Evolutionary conservation across 2,113 vertebrate species (phyloP), one percentile per base, ranked within the genome.

Genomic region (Puntigrus tetrazona): DNA sequence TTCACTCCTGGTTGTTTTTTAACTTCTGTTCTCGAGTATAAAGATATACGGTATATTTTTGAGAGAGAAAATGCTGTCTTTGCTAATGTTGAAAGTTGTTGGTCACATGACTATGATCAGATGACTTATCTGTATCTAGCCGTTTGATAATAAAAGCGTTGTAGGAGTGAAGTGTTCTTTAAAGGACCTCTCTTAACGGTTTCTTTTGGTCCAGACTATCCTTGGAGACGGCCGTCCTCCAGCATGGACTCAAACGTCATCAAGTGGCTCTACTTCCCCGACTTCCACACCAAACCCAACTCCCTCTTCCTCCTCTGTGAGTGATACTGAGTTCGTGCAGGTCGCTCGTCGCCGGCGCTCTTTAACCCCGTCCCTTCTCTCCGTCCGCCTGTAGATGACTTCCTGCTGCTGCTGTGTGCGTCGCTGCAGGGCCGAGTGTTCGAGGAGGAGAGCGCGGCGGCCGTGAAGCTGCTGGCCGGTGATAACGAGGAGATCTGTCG

Each of bases 401-500:
- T 98, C 92, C 95, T 99, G 96, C 87, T 99, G 89, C 95, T 99
- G 86, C 93, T 99, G 73, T 98, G 97, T 38, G 97, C 97, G 86
- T 98, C 98, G 4, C 91, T 99, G 74, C 98, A 99, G 95, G 95
- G 96, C 89, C 96, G 97, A 90, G 95, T 97, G 2, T 99, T 99
- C 85, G 97, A 99, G 8, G 98, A 99, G 18, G 98, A 99, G 92
- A 98, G 97, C 87, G 96, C 96, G 88, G 95, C 96, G 10, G 96
- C 96, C 0, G 96, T 99, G 2, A 93, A 97, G 25, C 92, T 99
- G 86, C 95, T 97, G 93, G 98, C 97, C 0, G 97, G 98, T 14
- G 97, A 99, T 91, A 99, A 99, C 9, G 97, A 97, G n/a, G 98
- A 99, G 93, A 99, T 99, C 86, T 99, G 98, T 87, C 95, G 98